Conservation (phyloP, 2,113 vertebrate species). For the Petaurus breviceps region DNA sequence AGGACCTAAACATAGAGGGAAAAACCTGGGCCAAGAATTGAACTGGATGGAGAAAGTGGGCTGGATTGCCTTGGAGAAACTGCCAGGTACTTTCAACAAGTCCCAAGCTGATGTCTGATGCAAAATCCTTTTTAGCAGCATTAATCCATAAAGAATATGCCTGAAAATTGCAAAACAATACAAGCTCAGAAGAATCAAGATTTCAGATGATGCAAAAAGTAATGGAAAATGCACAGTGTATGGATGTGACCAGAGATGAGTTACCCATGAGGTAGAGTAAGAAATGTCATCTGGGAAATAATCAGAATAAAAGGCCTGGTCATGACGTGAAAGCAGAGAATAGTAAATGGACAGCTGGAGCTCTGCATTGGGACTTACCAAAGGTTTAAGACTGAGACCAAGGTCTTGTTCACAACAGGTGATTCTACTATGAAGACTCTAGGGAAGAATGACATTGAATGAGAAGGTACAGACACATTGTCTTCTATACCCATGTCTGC, state of each 20-base stretch:
- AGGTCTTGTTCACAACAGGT: background rate
- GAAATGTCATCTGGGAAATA: background rate
- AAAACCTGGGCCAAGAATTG: background rate
- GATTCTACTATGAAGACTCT: background rate
- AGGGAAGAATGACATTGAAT: background rate
- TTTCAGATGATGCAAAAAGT: background rate
- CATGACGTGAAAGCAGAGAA: background rate
- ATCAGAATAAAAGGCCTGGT: background rate
- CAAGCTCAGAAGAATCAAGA: background rate
- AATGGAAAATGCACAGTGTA: background rate
- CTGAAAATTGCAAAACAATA: background rate
- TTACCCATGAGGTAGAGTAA: background rate
- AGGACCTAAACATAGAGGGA: too few relatives aligned
- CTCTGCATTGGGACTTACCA: background rate
- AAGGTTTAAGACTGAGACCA: background rate
- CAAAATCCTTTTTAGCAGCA: background rate
- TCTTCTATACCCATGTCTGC: background rate
- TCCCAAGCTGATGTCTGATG: background rate
- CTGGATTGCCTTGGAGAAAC: background rate
- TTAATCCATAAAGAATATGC: background rate
- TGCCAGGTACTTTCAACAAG: background rate
- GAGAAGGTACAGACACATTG: background rate
- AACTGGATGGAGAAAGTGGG: background rate
- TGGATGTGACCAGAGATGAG: background rate
- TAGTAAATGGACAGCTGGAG: background rate